Percentiles rank a stretch among this genome's conserved stretches.
phyloP scores from a whole-genome alignment of 2,888 invertebrate genomes.

The Volucella inflata region DNA sequence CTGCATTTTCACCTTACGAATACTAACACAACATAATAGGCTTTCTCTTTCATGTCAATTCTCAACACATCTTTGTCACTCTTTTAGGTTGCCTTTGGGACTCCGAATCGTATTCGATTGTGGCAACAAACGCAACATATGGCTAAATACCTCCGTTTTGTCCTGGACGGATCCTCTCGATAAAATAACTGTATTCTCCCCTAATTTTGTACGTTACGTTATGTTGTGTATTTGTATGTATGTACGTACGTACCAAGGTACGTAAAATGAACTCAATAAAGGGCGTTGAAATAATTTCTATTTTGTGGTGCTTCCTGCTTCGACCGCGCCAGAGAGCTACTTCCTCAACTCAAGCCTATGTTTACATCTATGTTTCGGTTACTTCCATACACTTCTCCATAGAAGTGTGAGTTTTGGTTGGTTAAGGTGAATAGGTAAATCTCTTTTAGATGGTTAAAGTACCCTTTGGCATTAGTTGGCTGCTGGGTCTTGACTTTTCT shows the following conservation, averaged over 20 bases:
- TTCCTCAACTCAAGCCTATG: background rate
- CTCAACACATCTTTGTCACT: background rate
- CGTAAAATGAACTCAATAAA: conserved; percentile 15
- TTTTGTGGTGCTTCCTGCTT: conserved; percentile 40
- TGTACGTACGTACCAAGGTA: conserved; percentile 13
- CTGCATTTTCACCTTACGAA: conserved; percentile 13
- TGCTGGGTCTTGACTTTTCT: conserved; percentile 9
- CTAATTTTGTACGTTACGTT: background rate
- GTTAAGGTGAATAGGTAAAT: background rate
- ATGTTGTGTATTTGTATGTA: background rate
- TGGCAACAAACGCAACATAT: background rate
- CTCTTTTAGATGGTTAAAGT: background rate
- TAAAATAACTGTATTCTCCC: no score
- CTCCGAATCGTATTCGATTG: no score
- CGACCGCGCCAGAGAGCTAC: background rate
- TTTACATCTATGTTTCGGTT: background rate
- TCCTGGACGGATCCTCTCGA: no score
- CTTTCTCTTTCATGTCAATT: conserved; percentile 1
- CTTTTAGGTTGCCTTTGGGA: background rate
- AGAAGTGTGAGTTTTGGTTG: background rate
- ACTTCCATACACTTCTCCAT: background rate
- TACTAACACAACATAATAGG: background rate
- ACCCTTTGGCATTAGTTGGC: conserved; percentile 6
- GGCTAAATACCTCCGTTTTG: no score
- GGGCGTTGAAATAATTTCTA: conserved; percentile 57